Percentiles rank a stretch among this genome's conserved stretches.
Evolutionary conservation across 2,797 vertebrate species (phyloP).

Genomic region (Hephaestus fuliginosus): DNA sequence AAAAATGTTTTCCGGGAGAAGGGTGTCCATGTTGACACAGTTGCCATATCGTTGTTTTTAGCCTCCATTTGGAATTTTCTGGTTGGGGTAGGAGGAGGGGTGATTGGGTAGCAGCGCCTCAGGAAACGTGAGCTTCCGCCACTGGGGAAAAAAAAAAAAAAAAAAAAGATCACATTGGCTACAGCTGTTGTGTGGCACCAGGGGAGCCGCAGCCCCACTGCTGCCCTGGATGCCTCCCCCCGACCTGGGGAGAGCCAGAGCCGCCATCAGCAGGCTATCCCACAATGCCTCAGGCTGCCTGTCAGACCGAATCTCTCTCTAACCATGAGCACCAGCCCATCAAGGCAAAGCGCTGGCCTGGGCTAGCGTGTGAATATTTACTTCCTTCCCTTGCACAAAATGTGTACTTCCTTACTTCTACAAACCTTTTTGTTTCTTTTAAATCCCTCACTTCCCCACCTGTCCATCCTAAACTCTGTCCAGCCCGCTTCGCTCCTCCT

Average conservation of each 20-base stretch:
- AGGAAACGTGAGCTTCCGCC: slow-evolving; percentile 84
- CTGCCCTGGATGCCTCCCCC: slow-evolving; percentile 74
- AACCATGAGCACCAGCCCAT: slow-evolving; percentile 17
- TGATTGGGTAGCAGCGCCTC: slow-evolving; percentile 77
- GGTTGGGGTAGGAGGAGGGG: slow-evolving; percentile 32
- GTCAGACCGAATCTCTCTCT: slow-evolving; percentile 17
- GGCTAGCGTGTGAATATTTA: neutral
- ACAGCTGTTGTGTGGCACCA: slow-evolving; percentile 87
- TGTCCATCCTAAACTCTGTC: slow-evolving; percentile 31
- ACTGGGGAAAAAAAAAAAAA: slow-evolving; percentile 52
- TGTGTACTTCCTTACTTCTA: slow-evolving; percentile 7
- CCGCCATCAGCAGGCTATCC: slow-evolving; percentile 12
- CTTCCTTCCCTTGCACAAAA: slow-evolving; percentile 26
- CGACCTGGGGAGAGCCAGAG: slow-evolving; percentile 55
- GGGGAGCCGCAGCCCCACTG: slow-evolving; percentile 67
- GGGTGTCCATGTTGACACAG: slow-evolving; percentile 88
- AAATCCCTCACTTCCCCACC: slow-evolving; percentile 19
- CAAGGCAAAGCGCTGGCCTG: neutral
- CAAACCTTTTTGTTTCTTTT: neutral
- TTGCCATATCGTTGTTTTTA: slow-evolving; percentile 90
- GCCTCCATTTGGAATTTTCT: slow-evolving; percentile 86
- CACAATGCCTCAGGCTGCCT: slow-evolving; percentile 26
- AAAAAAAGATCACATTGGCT: slow-evolving; percentile 69
- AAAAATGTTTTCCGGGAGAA: slow-evolving; percentile 80
- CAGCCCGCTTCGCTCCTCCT: slow-evolving; percentile 27